Evolutionary conservation across 2,797 vertebrate genomes (phyloP).

Genomic region (Galaxias olidus): DNA sequence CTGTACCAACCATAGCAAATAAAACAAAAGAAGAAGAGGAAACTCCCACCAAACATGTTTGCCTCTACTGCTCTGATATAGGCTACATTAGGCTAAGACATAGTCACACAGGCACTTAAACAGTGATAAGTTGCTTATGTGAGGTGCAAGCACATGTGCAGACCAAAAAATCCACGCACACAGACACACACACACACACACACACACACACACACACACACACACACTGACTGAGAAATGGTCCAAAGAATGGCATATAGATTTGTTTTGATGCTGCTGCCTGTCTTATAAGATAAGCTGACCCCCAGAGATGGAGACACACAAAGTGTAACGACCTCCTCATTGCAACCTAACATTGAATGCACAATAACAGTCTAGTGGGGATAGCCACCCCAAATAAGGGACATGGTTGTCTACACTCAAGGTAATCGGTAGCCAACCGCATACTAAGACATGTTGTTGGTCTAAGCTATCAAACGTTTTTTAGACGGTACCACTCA

Average conservation of each 20-base stretch:
- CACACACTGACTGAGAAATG: not conserved
- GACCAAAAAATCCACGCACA: not conserved
- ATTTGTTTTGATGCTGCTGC: not conserved
- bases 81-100: no score
- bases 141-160: not conserved
- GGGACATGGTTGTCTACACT: no score
- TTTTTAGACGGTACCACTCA: not conserved
- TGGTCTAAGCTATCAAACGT: no score
- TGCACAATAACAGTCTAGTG: not conserved
- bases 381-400: no score
- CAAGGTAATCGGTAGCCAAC: no score
- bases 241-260: not conserved
- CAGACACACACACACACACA: not conserved
- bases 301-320: not conserved
- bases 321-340: not conserved
- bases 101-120: no score
- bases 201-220: constrained; percentile 1
- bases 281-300: not conserved
- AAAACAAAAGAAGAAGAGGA: no score
- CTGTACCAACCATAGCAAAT: no score
- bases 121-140: no score
- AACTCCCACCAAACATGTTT: no score
- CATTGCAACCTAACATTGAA: not conserved
- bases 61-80: no score
- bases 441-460: no score